These are phyloP conservation scores for Pimpla rufipes DNA, from an alignment of 2,888 invertebrate species.

Conservation along the genomic window DNA sequence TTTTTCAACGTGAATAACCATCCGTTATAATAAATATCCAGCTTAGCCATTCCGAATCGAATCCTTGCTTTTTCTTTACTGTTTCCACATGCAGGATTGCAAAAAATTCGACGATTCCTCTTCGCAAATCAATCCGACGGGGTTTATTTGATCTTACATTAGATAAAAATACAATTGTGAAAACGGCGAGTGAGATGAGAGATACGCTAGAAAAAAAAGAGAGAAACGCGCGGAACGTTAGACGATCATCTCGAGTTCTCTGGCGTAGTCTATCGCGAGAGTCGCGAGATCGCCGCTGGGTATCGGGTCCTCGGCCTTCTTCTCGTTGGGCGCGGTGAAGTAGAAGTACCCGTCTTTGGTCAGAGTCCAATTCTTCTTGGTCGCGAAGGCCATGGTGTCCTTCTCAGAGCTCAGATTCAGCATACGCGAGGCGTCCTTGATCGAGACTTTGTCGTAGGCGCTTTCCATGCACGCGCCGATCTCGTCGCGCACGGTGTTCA, in stretches of 20 bases:
- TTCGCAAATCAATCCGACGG: slow-evolving; percentile 50
- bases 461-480: slow-evolving; percentile 98
- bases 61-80: neutral
- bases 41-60: neutral
- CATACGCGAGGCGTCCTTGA: slow-evolving; percentile 95
- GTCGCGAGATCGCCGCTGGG: slow-evolving; percentile 96
- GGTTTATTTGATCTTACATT: slow-evolving; percentile 67
- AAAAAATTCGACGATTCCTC: neutral
- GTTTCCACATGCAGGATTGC: neutral
- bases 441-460: slow-evolving; percentile 96
- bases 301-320: slow-evolving; percentile 91
- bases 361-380: slow-evolving; percentile 94
- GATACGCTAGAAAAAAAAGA: slow-evolving; percentile 66
- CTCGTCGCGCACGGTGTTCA: slow-evolving; percentile 98
- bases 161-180: slow-evolving; percentile 67
- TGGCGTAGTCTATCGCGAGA: slow-evolving; percentile 98
- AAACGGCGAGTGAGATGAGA: slow-evolving; percentile 46
- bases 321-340: slow-evolving; percentile 91
- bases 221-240: slow-evolving; percentile 86
- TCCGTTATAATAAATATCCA: neutral
- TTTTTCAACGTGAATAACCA: too few species aligned
- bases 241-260: slow-evolving; percentile 99
- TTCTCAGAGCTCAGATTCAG: slow-evolving; percentile 93
- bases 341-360: slow-evolving; percentile 92
- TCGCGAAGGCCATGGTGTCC: slow-evolving; percentile 92